Evolutionary conservation across 1,140 invertebrate species (phyloP).

Genomic region (Pseudomyrmex dendroicus): DNA sequence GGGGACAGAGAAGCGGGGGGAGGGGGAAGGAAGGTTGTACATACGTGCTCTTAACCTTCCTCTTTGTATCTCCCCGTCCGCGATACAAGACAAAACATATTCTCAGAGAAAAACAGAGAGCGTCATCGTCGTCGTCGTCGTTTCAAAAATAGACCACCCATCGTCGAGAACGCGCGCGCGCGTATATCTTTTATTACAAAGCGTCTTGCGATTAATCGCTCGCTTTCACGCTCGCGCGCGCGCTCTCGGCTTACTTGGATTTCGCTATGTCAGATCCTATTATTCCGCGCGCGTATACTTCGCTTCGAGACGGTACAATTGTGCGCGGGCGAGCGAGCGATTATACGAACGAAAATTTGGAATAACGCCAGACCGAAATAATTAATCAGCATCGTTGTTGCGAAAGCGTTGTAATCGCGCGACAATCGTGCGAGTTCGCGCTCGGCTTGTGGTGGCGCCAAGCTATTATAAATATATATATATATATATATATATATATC

Average conservation of each 20-base stretch:
- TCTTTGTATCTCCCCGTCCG: neutral
- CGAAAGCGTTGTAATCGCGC: neutral
- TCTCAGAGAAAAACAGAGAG: constrained; percentile 45
- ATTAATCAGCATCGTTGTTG: neutral
- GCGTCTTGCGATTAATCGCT: neutral
- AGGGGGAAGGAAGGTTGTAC: too few species aligned
- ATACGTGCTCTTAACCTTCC: neutral
- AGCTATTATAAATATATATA: too few species aligned
- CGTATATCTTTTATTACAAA: neutral
- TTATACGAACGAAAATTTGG: constrained; percentile 1
- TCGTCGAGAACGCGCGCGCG: constrained; percentile 6
- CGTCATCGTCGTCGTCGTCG: constrained; percentile 7
- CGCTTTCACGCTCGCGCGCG: neutral
- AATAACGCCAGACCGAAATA: neutral
- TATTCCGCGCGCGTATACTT: neutral
- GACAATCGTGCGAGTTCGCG: too few species aligned
- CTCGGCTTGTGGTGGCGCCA: too few species aligned
- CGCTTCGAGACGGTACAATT: neutral
- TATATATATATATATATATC: too few species aligned
- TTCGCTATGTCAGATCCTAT: neutral
- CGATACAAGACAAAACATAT: constrained; percentile 43
- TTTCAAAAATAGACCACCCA: constrained; percentile 61
- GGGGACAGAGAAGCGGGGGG: too few species aligned
- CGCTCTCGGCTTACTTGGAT: neutral
- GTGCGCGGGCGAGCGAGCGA: too few species aligned